These are phyloP conservation scores for Phortica okadai DNA, from an alignment of 2,888 invertebrate species.

Conservation along the genomic window DNA sequence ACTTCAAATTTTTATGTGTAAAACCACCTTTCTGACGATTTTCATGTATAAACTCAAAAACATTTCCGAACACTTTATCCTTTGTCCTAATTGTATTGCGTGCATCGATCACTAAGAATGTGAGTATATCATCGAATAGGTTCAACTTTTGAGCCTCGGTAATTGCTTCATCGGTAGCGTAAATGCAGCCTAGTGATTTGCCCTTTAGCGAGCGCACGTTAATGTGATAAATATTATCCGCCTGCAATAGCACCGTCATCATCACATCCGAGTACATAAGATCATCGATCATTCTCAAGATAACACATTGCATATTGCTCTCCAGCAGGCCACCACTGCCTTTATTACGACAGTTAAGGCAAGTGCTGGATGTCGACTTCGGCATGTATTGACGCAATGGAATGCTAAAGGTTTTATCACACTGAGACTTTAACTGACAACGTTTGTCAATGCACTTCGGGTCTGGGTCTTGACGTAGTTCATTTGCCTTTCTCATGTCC, in stretches of 20 bases:
- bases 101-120: slow-evolving; percentile 50
- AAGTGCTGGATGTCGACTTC: slow-evolving; percentile 39
- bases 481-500: not conserved
- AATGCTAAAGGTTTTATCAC: not conserved
- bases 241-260: slow-evolving; percentile 54
- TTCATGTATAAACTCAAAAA: slow-evolving; percentile 38
- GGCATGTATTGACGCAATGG: not conserved
- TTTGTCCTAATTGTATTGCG: slow-evolving; percentile 33
- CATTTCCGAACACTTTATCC: slow-evolving; percentile 35
- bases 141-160: slow-evolving; percentile 45
- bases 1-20: not conserved
- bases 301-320: slow-evolving; percentile 36
- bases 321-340: slow-evolving; percentile 29
- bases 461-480: not conserved
- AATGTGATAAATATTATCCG: slow-evolving; percentile 62
- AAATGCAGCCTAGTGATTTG: slow-evolving; percentile 56
- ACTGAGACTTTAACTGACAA: not conserved
- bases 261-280: slow-evolving; percentile 43
- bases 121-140: slow-evolving; percentile 55
- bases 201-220: slow-evolving; percentile 50
- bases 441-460: no score
- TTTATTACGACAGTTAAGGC: slow-evolving; percentile 45
- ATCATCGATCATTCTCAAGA: slow-evolving; percentile 41
- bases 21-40: not conserved
- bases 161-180: slow-evolving; percentile 57